Evolutionary conservation across 2,888 invertebrate species (phyloP).

Genomic region (Mythimna pallens): DNA sequence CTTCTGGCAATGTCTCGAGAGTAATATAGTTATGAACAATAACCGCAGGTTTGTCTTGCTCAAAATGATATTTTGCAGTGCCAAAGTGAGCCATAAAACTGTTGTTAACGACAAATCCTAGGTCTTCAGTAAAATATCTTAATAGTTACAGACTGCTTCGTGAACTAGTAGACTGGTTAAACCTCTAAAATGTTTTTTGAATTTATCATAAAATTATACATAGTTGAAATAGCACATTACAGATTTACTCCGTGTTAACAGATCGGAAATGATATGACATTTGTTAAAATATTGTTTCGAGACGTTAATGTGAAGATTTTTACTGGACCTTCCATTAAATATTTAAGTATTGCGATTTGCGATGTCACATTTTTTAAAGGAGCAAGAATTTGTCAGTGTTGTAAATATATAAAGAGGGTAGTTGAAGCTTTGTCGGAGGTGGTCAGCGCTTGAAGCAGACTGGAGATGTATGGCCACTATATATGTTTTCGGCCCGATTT

Average conservation of each 20-base stretch:
- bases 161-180: slow-evolving; percentile 89
- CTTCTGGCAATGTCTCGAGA: slow-evolving; percentile 79
- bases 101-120: slow-evolving; percentile 79
- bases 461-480: slow-evolving; percentile 86
- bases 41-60: slow-evolving; percentile 84
- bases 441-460: slow-evolving; percentile 70
- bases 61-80: slow-evolving; percentile 86
- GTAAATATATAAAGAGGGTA: slow-evolving; percentile 77
- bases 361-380: slow-evolving; percentile 64
- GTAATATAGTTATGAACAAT: slow-evolving; percentile 72
- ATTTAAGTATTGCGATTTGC: slow-evolving; percentile 67
- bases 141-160: slow-evolving; percentile 88
- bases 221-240: slow-evolving; percentile 82
- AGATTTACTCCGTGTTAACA: slow-evolving; percentile 80
- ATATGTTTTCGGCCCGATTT: slow-evolving; percentile 90
- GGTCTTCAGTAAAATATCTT: slow-evolving; percentile 87
- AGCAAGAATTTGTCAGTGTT: slow-evolving; percentile 72
- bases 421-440: slow-evolving; percentile 71
- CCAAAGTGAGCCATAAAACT: slow-evolving; percentile 90
- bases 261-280: slow-evolving; percentile 76
- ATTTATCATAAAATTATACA: slow-evolving; percentile 80
- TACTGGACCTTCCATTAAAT: slow-evolving; percentile 79
- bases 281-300: slow-evolving; percentile 75
- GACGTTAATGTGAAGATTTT: slow-evolving; percentile 76
- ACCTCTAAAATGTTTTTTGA: slow-evolving; percentile 86